Base-by-base conservation (phyloP, 2,113 vertebrate species). In the Gymnarchus niloticus region DNA sequence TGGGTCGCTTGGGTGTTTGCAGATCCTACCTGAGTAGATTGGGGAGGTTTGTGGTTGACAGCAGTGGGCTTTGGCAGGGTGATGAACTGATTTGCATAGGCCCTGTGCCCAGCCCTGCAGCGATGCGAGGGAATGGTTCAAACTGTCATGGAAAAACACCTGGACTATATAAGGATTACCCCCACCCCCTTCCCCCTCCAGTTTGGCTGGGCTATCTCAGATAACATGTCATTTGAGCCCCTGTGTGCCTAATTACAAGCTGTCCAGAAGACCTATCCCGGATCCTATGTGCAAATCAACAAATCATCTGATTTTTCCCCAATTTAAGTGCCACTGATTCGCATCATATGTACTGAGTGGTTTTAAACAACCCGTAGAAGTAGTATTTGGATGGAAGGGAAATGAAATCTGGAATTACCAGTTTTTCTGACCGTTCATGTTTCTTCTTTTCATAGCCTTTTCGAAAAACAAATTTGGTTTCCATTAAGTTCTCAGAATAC, bases 141-240 rank as follows among this genome's bases (percentile, higher is more conserved):
- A 95, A 95, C 95, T 89, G 94, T 91, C 94, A 93, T 86, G 91
- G 92, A 94, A 94, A 94, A 95, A 94, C 94, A 94, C 94, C 95
- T 95, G 94, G 91, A 93, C 93, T 93, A 94, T 90, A 92, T 93
- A 92, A 81, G 88, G 87, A 84, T 51, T 92, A 90, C 84, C 88
- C 89, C 88, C 86, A 56, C 12, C 46, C 80, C 49, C 37, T 21
- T 8, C 78, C 51, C 12, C 1, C 49, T 81, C 23, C 5, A 23
- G 23, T 81, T 82, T 82, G 25, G 54, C 3, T 54, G 49, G 57
- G 25, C 51, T 84, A 65, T 86, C 14, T 41, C 73, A 46, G 12
- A 19, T 41, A 49, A 9, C 73, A 56, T 2, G 3, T 54, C 12
- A 59, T 48, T 19, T 54, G 28, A 54, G 33, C 28, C 69, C 25